These are phyloP conservation scores for Eupithecia tripunctaria DNA, from an alignment of 2,888 invertebrate species.

Conservation along the genomic window DNA sequence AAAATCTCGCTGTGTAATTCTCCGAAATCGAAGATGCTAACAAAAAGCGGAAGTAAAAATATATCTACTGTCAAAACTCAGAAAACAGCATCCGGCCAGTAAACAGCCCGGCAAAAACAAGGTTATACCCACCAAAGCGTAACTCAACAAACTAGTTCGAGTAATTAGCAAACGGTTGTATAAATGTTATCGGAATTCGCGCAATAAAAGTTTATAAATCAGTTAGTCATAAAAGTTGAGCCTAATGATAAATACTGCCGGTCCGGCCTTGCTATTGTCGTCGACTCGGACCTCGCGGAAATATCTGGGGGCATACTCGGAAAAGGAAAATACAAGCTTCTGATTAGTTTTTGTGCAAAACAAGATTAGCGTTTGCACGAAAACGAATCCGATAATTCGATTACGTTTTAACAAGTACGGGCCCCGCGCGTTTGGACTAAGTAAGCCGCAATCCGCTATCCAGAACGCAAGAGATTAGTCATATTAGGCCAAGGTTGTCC, in stretches of 20 bases:
- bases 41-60: constrained; percentile 11
- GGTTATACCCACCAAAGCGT: constrained; percentile 36
- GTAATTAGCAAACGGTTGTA: constrained; percentile 23
- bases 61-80: background rate
- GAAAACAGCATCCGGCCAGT: constrained; percentile 33
- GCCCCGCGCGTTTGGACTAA: too few relatives aligned
- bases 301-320: too few relatives aligned
- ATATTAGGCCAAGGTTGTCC: too few relatives aligned
- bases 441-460: too few relatives aligned
- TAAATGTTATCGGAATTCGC: background rate
- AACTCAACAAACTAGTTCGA: constrained; percentile 35
- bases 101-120: constrained; percentile 28
- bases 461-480: too few relatives aligned
- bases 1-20: background rate
- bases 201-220: constrained; percentile 8
- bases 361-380: too few relatives aligned
- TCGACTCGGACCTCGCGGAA: background rate
- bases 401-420: too few relatives aligned
- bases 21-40: background rate
- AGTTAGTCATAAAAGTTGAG: constrained; percentile 1
- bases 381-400: too few relatives aligned
- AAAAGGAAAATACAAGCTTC: too few relatives aligned
- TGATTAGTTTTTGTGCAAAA: too few relatives aligned
- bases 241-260: background rate
- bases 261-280: background rate